Conservation (phyloP, 35 echinoderm and acorn worm genomes). For the Apostichopus californicus region DNA sequence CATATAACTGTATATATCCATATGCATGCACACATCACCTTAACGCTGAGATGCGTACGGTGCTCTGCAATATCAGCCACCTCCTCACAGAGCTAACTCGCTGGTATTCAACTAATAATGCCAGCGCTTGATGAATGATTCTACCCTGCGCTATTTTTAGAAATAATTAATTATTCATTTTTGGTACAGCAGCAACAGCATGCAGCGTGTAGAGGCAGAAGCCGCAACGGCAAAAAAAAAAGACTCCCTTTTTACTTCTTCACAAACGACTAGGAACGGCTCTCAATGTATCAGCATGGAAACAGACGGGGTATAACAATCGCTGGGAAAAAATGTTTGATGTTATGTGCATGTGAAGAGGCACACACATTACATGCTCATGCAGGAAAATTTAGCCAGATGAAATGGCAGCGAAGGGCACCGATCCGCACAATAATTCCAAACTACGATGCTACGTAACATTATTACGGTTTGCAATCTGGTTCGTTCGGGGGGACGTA, state of each 20-base stretch:
- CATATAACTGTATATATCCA: neutral
- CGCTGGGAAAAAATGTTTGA: no score
- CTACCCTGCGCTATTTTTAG: slow-evolving; percentile 13
- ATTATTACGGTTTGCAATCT: no score
- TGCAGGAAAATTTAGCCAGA: no score
- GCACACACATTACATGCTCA: no score
- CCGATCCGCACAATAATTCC: no score
- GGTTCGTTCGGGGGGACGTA: no score
- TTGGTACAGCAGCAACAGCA: neutral
- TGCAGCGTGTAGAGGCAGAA: neutral
- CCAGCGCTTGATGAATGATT: slow-evolving; percentile 16
- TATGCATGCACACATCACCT: neutral
- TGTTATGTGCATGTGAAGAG: no score
- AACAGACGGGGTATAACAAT: neutral
- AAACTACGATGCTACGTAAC: no score
- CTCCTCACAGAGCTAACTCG: slow-evolving; percentile 7
- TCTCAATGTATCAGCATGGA: neutral
- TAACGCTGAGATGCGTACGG: neutral
- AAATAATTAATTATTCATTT: slow-evolving; percentile 25
- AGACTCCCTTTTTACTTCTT: neutral
- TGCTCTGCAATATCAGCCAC: neutral
- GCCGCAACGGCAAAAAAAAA: neutral
- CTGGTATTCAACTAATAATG: slow-evolving; percentile 19
- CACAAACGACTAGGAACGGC: neutral
- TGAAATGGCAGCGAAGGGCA: no score